Evolutionary conservation across 2,113 vertebrate genomes (phyloP).

Genomic region (Cinclus mexicanus): DNA sequence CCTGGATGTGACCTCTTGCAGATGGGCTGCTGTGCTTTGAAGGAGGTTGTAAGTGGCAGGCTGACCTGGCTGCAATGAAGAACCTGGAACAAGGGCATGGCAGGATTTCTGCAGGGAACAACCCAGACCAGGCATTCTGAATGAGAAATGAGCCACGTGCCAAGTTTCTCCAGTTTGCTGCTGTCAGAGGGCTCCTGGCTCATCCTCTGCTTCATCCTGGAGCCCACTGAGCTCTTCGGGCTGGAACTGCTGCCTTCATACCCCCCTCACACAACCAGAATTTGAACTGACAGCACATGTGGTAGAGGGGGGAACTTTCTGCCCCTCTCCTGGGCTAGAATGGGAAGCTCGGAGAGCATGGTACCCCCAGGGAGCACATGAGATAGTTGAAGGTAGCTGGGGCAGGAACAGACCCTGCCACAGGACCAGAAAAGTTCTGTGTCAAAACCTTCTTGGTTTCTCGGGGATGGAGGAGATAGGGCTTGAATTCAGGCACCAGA

Average conservation of each 20-base stretch:
- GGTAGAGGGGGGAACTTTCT: neutral
- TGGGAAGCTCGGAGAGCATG: neutral
- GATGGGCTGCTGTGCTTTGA: neutral
- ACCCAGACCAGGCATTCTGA: neutral
- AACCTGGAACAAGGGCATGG: neutral
- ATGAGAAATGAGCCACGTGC: neutral
- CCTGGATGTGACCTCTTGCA: neutral
- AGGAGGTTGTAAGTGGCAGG: neutral
- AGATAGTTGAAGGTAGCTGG: neutral
- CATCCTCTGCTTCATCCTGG: neutral
- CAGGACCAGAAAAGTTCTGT: neutral
- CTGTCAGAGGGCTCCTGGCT: neutral
- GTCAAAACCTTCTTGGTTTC: neutral
- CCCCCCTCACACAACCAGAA: neutral
- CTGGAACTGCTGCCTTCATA: neutral
- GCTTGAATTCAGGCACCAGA: neutral
- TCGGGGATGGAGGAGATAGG: rapidly evolving
- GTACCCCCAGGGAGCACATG: neutral
- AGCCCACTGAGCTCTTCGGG: neutral
- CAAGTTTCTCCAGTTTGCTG: neutral
- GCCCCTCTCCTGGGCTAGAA: neutral
- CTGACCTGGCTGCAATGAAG: neutral
- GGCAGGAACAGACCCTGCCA: rapidly evolving
- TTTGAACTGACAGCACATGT: neutral
- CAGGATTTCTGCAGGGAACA: neutral